Conservation (phyloP, 2,888 invertebrate genomes). For the Deilephila porcellus region DNA sequence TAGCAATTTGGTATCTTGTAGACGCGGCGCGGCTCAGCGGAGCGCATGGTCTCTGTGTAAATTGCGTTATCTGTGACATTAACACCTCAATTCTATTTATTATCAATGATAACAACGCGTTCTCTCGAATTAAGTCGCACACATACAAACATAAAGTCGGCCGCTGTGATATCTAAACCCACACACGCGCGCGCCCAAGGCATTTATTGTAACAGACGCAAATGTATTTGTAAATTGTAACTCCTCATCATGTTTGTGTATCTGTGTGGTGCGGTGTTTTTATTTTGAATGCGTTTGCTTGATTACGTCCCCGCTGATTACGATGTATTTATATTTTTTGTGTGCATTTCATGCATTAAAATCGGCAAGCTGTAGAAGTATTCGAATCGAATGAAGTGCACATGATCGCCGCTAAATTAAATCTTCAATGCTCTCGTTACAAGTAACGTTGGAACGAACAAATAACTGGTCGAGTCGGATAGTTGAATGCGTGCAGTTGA, state of each 20-base stretch:
- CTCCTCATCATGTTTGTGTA: constrained; percentile 39
- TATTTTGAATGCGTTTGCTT: constrained; percentile 36
- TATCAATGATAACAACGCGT: constrained; percentile 46
- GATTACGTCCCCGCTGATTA: constrained; percentile 36
- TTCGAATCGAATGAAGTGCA: constrained; percentile 27
- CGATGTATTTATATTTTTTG: constrained; percentile 34
- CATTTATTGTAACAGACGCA: constrained; percentile 39
- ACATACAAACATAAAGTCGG: constrained; percentile 35
- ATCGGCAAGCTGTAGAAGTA: constrained; percentile 11
- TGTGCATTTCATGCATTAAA: constrained; percentile 38
- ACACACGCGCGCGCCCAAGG: constrained; percentile 39
- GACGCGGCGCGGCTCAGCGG: constrained; percentile 29
- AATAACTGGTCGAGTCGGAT: constrained; percentile 72
- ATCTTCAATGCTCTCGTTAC: constrained; percentile 42
- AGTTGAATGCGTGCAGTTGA: constrained; percentile 74
- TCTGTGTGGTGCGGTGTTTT: constrained; percentile 36
- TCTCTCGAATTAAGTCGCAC: constrained; percentile 44
- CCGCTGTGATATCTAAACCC: constrained; percentile 41
- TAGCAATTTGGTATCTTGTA: constrained; percentile 38
- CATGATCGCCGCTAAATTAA: constrained; percentile 33
- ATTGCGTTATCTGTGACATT: constrained; percentile 43
- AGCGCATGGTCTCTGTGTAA: constrained; percentile 36
- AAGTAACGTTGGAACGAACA: constrained; percentile 56
- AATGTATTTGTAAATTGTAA: constrained; percentile 45
- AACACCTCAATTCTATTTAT: constrained; percentile 43